Conservation (phyloP, 2,888 invertebrate species). For the Papilio gigon region DNA sequence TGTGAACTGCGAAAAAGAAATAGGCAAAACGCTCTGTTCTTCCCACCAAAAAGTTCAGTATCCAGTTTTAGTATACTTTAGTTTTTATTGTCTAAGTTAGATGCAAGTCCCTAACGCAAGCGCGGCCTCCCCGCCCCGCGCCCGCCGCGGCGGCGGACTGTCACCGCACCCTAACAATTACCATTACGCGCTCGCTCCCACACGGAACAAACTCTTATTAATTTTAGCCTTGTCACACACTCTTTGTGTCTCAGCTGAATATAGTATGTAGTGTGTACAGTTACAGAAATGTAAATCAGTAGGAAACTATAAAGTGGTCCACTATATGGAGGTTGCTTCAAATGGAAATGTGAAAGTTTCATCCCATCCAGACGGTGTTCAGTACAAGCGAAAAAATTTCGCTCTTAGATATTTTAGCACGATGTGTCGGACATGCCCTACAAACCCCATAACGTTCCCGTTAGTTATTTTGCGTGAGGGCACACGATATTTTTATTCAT, state of each 20-base stretch:
- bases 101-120: conserved; percentile 43
- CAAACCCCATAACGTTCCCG: conserved; percentile 49
- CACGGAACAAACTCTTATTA: conserved; percentile 71
- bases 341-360: neutral
- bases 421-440: conserved; percentile 40
- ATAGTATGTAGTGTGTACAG: too few relatives aligned
- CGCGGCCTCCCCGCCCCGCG: conserved; percentile 47
- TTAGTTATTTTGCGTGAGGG: conserved; percentile 65
- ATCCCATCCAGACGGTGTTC: too few relatives aligned
- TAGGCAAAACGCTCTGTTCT: too few relatives aligned
- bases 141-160: neutral
- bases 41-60: too few relatives aligned
- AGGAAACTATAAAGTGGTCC: too few relatives aligned
- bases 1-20: too few relatives aligned
- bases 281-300: too few relatives aligned
- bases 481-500: conserved; percentile 66
- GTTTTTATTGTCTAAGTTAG: neutral
- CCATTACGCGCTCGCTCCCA: conserved; percentile 66
- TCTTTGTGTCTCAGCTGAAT: too few relatives aligned
- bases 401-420: neutral
- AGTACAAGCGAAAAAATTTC: neutral
- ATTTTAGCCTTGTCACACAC: conserved; percentile 51
- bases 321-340: too few relatives aligned
- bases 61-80: too few relatives aligned
- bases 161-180: conserved; percentile 70